These are phyloP conservation scores for Nothoprocta pentlandii DNA, from an alignment of 2,113 vertebrate species.

Conservation along the genomic window DNA sequence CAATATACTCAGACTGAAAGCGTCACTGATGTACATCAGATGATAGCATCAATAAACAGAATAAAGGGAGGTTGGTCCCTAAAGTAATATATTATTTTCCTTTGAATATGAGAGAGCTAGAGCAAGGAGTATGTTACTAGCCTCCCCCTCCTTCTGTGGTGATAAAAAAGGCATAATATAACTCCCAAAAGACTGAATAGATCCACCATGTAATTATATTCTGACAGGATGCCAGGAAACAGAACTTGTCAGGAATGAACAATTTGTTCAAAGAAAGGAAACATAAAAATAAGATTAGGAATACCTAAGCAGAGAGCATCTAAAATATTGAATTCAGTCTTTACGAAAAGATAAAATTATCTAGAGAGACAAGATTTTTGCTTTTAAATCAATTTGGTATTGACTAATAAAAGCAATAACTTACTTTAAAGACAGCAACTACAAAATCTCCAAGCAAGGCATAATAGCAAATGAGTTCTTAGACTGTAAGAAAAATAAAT, in stretches of 20 bases:
- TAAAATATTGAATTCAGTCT: not conserved
- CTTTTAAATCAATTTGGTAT: not conserved
- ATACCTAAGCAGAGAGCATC: not conserved
- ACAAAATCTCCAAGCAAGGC: not conserved
- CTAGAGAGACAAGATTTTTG: not conserved
- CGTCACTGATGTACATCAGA: constrained; percentile 29
- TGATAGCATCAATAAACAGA: constrained; percentile 3
- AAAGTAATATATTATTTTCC: not conserved
- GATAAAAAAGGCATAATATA: not conserved
- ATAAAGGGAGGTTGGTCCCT: not conserved
- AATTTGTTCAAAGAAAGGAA: constrained; percentile 23
- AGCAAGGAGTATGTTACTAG: not conserved
- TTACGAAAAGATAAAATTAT: not conserved
- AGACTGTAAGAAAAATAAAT: not conserved
- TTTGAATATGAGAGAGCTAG: not conserved
- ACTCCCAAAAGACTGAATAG: not conserved
- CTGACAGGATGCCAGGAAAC: constrained; percentile 1
- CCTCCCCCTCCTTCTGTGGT: not conserved
- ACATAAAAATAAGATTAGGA: constrained; percentile 4
- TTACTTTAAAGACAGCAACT: not conserved
- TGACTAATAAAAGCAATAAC: not conserved
- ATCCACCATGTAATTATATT: not conserved
- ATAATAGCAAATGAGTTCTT: not conserved
- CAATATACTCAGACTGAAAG: not conserved
- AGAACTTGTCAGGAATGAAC: not conserved